Evolutionary conservation across 2,113 vertebrate species (phyloP), one percentile per base, ranked within the genome.

Genomic region (Progne subis): DNA sequence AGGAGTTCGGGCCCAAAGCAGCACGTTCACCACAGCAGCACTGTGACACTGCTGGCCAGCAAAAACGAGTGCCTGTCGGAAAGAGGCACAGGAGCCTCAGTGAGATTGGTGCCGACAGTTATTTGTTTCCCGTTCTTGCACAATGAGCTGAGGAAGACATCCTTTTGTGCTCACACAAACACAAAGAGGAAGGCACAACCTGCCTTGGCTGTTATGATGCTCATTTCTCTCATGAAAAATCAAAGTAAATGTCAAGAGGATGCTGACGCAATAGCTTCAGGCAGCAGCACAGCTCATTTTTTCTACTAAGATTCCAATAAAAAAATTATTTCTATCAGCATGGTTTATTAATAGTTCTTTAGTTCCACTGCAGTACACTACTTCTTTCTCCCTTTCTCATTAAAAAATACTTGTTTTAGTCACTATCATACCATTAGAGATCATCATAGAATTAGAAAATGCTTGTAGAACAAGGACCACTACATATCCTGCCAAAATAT

Each of bases 191-290:
- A 85, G 47, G 55, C 61, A 53, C 6, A 6, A 74, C 34, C 18
- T 41, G 74, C 77, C 63, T 78, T 75, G 47, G 32, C 83, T 77
- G 64, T 77, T 57, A 37, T 0, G 8, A 76, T 89, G 90, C 57
- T 96, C 90, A 85, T 85, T 95, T 92, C 34, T 86, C 88, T 92
- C 55, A 63, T 75, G 41, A 81, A 91, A 91, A 83, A 95, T 94
- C 81, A 80, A 76, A 89, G 41, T 56, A 68, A 88, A 85, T 89
- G 79, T 96, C 94, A 97, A 82, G 75, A 82, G 79, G 76, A 85
- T 55, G 44, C 1, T 68, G 89, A 94, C 5, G 4, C 50, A 91
- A 44, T 49, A 82, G 88, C 88, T 92, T 85, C 57, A 80, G 80
- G 83, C 88, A 92, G 70, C 53, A 81, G 25, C 68, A 71, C 14